Evolutionary conservation across 2,888 invertebrate species (phyloP), one percentile per base, ranked within the genome.

Genomic region (Andrena bicolor): DNA sequence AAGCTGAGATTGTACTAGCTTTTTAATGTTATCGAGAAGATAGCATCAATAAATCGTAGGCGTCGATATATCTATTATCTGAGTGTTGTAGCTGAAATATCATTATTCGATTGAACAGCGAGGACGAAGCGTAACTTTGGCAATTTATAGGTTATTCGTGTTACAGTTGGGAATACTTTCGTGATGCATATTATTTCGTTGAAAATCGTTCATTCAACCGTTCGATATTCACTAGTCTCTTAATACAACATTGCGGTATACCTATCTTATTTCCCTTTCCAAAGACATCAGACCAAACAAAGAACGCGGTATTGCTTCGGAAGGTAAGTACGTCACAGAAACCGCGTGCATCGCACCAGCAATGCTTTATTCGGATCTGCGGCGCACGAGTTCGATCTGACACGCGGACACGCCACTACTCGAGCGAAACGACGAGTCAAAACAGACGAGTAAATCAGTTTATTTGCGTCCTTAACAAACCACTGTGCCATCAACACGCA

Each of bases 371-470:
- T 71, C 35, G 0, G 20, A 53, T 23, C 23, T 32, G 8, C 16
- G 8, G 4, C 28, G 32, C 13, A 61, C n/a, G 23, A 35, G 20
- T 8, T 16, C 1, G 8, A 10, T 53, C 8, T 28, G 5, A 56
- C 30, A 26, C 41, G 2, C 32, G 35, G 5, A 56, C 30, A 26
- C 41, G 2, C 32, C 35, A 49, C 56, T 35, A 51, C 28, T 28
- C 41, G 60, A 65, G 5, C 13, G 28, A n/a, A 30, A 73, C 66
- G 51, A 61, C 7, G 13, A 76, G 60, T 66, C 76, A 71, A 66
- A 76, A 71, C 76, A 66, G 51, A 65, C 32, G 8, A 80, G 65
- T 80, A 80, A 80, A 80, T 80, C 66, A 71, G n/a, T 61, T 71
- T 16, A 49, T 66, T 77, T 51, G 26, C 20, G 20, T 28, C 35